Evolutionary conservation across 2,888 invertebrate species (phyloP).

Genomic region (Hemithea aestivaria): DNA sequence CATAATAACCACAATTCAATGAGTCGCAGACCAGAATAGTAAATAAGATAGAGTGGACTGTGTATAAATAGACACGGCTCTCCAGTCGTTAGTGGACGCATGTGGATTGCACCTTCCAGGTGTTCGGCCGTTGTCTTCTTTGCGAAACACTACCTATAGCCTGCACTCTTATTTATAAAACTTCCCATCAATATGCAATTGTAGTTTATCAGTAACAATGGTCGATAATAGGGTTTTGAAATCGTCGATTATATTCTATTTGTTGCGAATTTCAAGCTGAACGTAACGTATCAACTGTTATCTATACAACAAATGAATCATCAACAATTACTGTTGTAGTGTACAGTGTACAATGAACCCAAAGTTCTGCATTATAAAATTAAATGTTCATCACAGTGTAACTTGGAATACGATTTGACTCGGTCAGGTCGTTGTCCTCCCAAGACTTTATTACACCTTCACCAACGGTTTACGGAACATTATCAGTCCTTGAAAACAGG

Average conservation of each 20-base stretch:
- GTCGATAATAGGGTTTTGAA: conserved; percentile 18
- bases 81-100: conserved; percentile 68
- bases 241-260: conserved; percentile 26
- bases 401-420: conserved; percentile 66
- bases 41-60: conserved; percentile 76
- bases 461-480: conserved; percentile 66
- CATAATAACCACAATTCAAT: conserved; percentile 80
- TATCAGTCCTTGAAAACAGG: conserved; percentile 69
- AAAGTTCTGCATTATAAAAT: conserved; percentile 62
- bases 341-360: conserved; percentile 51
- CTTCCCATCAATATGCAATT: conserved; percentile 21
- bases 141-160: conserved; percentile 16
- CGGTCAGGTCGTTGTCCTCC: conserved; percentile 71
- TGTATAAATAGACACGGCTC: conserved; percentile 74
- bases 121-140: conserved; percentile 66
- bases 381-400: conserved; percentile 59
- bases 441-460: conserved; percentile 63
- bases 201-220: conserved; percentile 5
- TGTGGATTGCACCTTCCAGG: conserved; percentile 73
- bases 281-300: conserved; percentile 43
- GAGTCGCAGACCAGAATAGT: conserved; percentile 78
- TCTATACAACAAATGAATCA: conserved; percentile 60
- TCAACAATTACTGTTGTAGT: conserved; percentile 22
- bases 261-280: conserved; percentile 31
- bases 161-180: conserved; percentile 22